Evolutionary conservation across 2,888 invertebrate species (phyloP).

Genomic region (Eledona agricola): DNA sequence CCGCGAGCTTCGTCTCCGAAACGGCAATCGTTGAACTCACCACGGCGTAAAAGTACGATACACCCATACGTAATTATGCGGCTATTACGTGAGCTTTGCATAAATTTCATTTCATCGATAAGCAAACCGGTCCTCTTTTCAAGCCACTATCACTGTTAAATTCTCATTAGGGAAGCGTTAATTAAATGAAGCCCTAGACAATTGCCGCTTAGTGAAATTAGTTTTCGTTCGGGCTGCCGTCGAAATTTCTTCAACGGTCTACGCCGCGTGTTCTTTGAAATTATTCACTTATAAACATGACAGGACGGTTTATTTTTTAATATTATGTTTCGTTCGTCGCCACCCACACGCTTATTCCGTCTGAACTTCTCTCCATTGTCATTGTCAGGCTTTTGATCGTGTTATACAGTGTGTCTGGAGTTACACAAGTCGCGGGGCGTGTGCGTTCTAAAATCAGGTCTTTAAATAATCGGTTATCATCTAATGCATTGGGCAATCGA

Average conservation of each 20-base stretch:
- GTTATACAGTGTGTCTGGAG: conserved; percentile 6
- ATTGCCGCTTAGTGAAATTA: too few relatives aligned
- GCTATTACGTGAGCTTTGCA: conserved; percentile 6
- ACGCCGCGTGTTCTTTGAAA: neutral
- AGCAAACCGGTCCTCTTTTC: too few relatives aligned
- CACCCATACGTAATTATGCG: neutral
- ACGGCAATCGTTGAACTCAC: neutral
- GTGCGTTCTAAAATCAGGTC: neutral
- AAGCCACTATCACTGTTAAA: too few relatives aligned
- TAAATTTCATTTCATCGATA: conserved; percentile 5
- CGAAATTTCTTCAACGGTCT: neutral
- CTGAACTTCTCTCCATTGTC: conserved; percentile 2
- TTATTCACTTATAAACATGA: conserved; percentile 4
- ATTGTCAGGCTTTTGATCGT: conserved; percentile 14
- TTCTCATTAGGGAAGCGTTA: too few relatives aligned
- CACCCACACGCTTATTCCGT: conserved; percentile 9
- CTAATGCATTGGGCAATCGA: conserved; percentile 10
- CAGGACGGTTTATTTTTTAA: conserved; percentile 4
- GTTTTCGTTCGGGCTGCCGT: neutral
- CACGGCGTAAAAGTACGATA: neutral
- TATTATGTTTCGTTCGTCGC: conserved; percentile 4
- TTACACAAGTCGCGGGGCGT: conserved; percentile 22
- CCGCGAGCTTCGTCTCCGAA: conserved; percentile 4
- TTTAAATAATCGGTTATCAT: conserved; percentile 17
- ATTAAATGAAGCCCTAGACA: too few relatives aligned